A percentile compares a stretch with the other conserved stretches of the same genome.
Conservation (phyloP, 2,113 vertebrate genomes). For the Lepus europaeus region DNA sequence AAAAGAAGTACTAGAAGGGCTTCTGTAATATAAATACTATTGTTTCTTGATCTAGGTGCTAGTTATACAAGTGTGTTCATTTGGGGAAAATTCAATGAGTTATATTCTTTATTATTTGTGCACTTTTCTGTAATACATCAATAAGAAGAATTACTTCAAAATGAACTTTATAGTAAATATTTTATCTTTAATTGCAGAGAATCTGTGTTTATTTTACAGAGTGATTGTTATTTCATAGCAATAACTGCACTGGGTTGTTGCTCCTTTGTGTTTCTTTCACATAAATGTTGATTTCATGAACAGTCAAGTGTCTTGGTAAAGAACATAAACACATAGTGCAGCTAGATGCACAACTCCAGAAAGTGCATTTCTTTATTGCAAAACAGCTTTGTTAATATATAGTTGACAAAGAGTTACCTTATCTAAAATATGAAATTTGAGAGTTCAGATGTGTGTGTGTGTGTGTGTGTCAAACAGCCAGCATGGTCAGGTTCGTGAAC, state of each 20-base stretch:
- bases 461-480: background rate
- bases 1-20: background rate
- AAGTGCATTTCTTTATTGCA: background rate
- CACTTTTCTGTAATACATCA: background rate
- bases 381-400: background rate
- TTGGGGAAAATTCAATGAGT: background rate
- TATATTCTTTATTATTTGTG: background rate
- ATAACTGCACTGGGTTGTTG: background rate
- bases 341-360: background rate
- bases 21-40: constrained; percentile 2
- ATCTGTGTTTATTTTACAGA: constrained; percentile 25
- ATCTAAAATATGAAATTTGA: background rate
- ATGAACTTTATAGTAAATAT: constrained; percentile 26
- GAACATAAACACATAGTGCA: background rate
- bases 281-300: constrained; percentile 51
- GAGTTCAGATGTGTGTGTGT: background rate
- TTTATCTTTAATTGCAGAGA: background rate
- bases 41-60: background rate
- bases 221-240: background rate
- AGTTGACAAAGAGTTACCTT: background rate
- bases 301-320: background rate
- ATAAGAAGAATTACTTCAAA: constrained; percentile 34
- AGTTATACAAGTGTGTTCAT: background rate
- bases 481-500: background rate
- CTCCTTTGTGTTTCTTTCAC: background rate